Evolutionary conservation across 2,797 vertebrate genomes (phyloP), one percentile per base, ranked within the genome.

Genomic region (Anabacerthia variegaticeps): DNA sequence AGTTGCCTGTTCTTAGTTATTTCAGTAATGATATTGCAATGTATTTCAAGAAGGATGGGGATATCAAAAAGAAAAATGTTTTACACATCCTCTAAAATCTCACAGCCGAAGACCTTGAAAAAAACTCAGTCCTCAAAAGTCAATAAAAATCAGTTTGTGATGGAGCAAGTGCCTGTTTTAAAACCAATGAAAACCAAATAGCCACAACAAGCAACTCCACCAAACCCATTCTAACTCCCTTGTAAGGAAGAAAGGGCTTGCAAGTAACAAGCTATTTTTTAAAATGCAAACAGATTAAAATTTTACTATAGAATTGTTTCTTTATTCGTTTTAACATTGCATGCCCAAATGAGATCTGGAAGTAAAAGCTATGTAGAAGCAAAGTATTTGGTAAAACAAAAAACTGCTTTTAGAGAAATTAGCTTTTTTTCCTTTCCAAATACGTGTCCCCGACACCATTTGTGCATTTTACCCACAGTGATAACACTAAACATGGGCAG

Each of bases 401-500:
- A 59, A 39, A 7, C 55, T 72, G 54, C 75, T 72, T 89, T n/a
- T 79, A 93, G 43, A 88, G 36, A 89, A 91, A 81, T 6, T 28
- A 55, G 28, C 12, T 37, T 56, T 43, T n/a, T 63, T 55, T 37
- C 51, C 52, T 93, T 91, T 37, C 79, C 36, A 24, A 52, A n/a
- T 55, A 76, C 24, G 79, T 28, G 54, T 85, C 72, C 85, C 79
- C 67, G 83, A 74, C 28, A 55, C 73, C 36, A 86, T 91, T 83
- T 92, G 80, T 51, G 61, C 81, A 55, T 94, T 95, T 58, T 93
- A 54, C 30, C 59, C 48, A 43, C 88, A 74, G 78, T 63, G 91
- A 85, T 65, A 76, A 65, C 6, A 77, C 93, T 36, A 84, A 97
- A 94, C 46, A 72, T 2, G 75, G 92, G 94, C 96, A 91, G 68